Conservation (phyloP, 2,888 invertebrate genomes). For the Leucophora obtusa region DNA sequence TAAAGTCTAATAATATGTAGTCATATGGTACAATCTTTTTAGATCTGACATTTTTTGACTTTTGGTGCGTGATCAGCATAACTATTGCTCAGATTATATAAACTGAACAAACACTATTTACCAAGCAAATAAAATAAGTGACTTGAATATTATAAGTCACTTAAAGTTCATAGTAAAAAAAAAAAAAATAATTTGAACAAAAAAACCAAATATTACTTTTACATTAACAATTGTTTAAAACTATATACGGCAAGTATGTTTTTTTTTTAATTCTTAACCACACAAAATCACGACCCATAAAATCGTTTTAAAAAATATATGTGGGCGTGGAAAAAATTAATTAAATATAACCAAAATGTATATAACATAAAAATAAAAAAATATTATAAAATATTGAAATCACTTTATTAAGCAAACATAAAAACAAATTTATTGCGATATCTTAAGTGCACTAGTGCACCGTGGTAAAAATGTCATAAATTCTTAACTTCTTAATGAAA, state of each 20-base stretch:
- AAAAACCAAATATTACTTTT: background rate
- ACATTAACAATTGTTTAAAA: background rate
- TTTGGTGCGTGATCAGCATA: constrained; percentile 47
- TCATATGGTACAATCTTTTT: background rate
- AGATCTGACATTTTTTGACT: constrained; percentile 16
- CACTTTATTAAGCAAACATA: too few relatives aligned
- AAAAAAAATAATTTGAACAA: background rate
- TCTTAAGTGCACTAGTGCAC: too few relatives aligned
- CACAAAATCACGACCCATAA: constrained; percentile 57
- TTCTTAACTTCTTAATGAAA: too few relatives aligned
- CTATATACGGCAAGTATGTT: background rate
- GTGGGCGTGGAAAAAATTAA: constrained; percentile 44
- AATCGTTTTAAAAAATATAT: constrained; percentile 24
- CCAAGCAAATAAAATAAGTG: background rate
- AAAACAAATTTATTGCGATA: too few relatives aligned
- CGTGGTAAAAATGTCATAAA: too few relatives aligned
- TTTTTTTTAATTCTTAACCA: background rate
- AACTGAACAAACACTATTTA: background rate
- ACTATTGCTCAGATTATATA: constrained; percentile 22
- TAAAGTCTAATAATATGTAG: background rate
- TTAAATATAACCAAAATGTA: constrained; percentile 26
- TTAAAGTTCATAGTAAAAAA: constrained; percentile 7
- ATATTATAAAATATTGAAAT: too few relatives aligned
- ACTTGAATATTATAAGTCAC: constrained; percentile 26
- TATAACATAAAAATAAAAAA: background rate